These are phyloP conservation scores for Diuraphis noxia DNA, from an alignment of 1,140 invertebrate genomes.

Conservation along the genomic window DNA sequence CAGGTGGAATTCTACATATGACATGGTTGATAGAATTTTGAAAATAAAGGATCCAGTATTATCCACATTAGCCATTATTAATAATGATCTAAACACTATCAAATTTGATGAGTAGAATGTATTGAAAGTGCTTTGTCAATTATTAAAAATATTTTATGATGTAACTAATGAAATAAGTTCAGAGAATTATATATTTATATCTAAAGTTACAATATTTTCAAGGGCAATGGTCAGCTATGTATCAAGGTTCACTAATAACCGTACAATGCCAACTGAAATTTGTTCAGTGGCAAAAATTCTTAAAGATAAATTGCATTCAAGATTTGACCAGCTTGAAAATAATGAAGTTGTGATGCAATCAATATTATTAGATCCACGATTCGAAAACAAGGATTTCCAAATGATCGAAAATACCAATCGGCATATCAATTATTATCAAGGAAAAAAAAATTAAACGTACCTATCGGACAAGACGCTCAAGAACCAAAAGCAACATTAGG, in stretches of 20 bases:
- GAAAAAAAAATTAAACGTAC: not conserved
- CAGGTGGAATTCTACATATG: constrained; percentile 58
- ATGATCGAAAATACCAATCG: not conserved
- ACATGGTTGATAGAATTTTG: constrained; percentile 57
- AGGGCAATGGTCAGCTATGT: not conserved
- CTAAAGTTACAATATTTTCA: not conserved
- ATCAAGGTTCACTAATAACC: not conserved
- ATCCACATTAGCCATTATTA: constrained; percentile 14
- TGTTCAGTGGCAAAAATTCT: not conserved
- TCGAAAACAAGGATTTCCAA: constrained; percentile 24
- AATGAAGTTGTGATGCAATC: not conserved
- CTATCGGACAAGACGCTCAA: not conserved
- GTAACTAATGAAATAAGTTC: not conserved
- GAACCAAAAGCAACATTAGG: not conserved
- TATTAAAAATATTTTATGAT: constrained; percentile 12
- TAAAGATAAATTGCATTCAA: not conserved
- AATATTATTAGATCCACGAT: not conserved
- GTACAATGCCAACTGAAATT: not conserved
- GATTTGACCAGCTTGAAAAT: not conserved
- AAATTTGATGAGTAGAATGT: not conserved
- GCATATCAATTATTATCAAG: not conserved
- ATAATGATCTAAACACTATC: not conserved
- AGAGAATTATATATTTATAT: not conserved
- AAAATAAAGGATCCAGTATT: not conserved
- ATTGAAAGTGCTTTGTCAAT: not conserved